Evolutionary conservation across 2,888 invertebrate species (phyloP).

Genomic region (Branchipolynoe longqiensis): DNA sequence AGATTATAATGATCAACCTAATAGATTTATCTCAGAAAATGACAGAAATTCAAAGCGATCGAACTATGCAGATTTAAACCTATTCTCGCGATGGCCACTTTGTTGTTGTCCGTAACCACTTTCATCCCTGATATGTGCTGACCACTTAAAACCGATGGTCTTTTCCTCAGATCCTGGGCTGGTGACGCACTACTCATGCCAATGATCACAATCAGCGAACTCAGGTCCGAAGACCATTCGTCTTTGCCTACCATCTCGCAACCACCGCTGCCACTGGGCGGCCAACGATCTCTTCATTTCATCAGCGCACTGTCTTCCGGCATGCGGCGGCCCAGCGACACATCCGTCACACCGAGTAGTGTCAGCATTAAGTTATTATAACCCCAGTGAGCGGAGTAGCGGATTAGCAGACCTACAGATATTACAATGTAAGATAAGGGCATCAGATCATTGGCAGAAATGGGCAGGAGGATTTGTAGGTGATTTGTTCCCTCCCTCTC

Average conservation of each 20-base stretch:
- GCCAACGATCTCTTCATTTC: conserved; percentile 49
- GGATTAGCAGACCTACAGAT: background rate
- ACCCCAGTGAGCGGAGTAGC: conserved; percentile 20
- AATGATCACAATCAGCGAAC: conserved; percentile 13
- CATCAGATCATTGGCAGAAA: too few relatives aligned
- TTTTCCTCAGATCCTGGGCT: conserved; percentile 8
- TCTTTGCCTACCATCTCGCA: background rate
- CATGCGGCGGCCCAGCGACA: background rate
- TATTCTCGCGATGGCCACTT: too few relatives aligned
- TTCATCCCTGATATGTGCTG: too few relatives aligned
- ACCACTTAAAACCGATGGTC: background rate
- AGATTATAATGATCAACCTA: too few relatives aligned
- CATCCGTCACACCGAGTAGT: background rate
- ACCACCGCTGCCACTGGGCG: conserved; percentile 31
- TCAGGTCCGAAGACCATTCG: background rate
- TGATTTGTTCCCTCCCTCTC: too few relatives aligned
- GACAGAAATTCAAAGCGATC: too few relatives aligned
- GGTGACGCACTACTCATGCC: conserved; percentile 20
- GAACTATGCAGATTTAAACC: too few relatives aligned
- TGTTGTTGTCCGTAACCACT: too few relatives aligned
- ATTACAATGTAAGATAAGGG: background rate
- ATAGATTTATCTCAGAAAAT: too few relatives aligned
- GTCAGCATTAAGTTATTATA: conserved; percentile 48
- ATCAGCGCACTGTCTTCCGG: background rate
- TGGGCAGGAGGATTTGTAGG: too few relatives aligned